Percentiles rank a stretch among this genome's conserved stretches.
phyloP scores from a whole-genome alignment of 2,888 invertebrate genomes.

The Strigamia maritima region DNA sequence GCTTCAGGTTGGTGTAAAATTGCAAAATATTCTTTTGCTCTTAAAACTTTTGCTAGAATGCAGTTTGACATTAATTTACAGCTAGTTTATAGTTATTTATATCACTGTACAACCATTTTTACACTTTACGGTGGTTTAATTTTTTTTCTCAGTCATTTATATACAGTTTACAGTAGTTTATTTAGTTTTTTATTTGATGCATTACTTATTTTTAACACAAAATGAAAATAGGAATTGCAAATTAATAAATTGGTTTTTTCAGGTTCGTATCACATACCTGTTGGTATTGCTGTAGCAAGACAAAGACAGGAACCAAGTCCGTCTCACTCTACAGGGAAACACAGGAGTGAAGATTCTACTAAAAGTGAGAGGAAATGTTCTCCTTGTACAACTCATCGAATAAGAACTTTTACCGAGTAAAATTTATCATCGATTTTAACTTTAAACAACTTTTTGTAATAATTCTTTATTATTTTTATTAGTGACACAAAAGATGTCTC shows the following conservation, averaged over 20 bases:
- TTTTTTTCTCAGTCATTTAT: no score
- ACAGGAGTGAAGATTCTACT: slow-evolving; percentile 8
- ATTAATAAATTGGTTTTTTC: neutral
- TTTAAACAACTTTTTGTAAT: no score
- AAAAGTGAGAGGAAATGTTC: neutral
- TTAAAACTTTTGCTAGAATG: no score
- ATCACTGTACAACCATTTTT: no score
- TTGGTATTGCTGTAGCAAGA: slow-evolving; percentile 79
- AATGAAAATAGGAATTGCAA: neutral
- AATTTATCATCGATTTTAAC: neutral
- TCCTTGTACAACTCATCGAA: neutral
- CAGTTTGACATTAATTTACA: neutral
- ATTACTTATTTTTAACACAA: no score
- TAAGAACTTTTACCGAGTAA: neutral
- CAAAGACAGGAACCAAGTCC: slow-evolving; percentile 58
- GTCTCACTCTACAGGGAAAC: slow-evolving; percentile 26
- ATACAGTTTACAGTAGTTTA: no score
- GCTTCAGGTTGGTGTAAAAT: neutral
- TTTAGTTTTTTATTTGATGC: no score
- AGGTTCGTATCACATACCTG: slow-evolving; percentile 61
- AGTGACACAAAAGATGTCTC: neutral
- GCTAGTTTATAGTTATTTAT: neutral
- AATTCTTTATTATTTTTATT: neutral
- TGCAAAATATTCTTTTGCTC: no score
- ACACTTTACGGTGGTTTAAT: no score